These are phyloP conservation scores for Drosophila ficusphila DNA, from an alignment of 1,140 invertebrate genomes.

Conservation along the genomic window DNA sequence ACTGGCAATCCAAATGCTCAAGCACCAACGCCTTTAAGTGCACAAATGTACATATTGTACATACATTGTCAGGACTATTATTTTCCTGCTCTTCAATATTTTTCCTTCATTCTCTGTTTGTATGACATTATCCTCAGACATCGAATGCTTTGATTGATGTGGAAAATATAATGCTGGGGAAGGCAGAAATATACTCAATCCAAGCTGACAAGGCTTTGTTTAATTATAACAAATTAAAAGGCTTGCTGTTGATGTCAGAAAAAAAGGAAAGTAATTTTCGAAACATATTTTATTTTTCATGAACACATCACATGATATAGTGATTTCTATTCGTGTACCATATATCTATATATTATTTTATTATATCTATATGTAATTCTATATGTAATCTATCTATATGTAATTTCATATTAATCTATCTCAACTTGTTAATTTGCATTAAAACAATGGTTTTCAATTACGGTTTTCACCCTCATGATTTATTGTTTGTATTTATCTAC, in stretches of 20 bases:
- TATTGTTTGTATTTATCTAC: too few species aligned
- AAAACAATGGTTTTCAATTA: neutral
- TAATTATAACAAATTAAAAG: constrained; percentile 49
- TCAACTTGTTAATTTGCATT: neutral
- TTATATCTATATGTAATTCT: too few species aligned
- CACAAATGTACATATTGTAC: constrained; percentile 13
- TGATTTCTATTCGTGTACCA: too few species aligned
- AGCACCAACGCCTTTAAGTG: constrained; percentile 20
- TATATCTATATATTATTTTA: too few species aligned
- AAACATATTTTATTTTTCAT: neutral
- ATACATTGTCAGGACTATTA: constrained; percentile 40
- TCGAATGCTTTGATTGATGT: constrained; percentile 54
- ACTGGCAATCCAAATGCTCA: constrained; percentile 9
- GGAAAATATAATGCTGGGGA: constrained; percentile 8
- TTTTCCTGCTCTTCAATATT: neutral
- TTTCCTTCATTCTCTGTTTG: neutral
- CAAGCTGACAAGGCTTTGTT: constrained; percentile 26
- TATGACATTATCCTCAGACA: constrained; percentile 28
- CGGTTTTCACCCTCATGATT: neutral
- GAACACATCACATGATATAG: neutral
- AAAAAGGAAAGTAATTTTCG: neutral
- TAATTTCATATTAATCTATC: too few species aligned
- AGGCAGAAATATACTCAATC: constrained; percentile 8
- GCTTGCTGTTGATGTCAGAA: neutral
- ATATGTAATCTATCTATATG: too few species aligned